Conservation (phyloP, 2,888 invertebrate species). For the Ophioninae sp. region DNA sequence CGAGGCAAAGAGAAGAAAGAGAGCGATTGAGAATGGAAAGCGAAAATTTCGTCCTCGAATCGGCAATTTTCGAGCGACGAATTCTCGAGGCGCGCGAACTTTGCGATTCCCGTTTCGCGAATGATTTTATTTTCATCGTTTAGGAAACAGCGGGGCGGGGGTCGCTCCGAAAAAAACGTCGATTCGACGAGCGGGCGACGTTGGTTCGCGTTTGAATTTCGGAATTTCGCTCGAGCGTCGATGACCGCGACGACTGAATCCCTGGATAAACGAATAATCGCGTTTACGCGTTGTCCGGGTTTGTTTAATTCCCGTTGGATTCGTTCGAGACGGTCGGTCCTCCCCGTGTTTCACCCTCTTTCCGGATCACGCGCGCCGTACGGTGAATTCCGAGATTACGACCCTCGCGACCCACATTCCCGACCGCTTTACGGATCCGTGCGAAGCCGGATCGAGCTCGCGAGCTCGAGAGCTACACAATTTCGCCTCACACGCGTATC, state of each 20-base stretch:
- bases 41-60: not conserved
- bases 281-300: slow-evolving; percentile 20
- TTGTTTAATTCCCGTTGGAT: not conserved
- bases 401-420: slow-evolving; percentile 47
- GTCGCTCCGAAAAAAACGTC: no score
- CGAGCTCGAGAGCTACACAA: slow-evolving; percentile 9
- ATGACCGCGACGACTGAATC: no score
- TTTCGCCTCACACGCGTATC: not conserved
- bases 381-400: slow-evolving; percentile 33
- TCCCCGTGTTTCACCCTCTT: slow-evolving; percentile 9
- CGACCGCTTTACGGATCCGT: slow-evolving; percentile 21
- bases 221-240: no score
- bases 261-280: slow-evolving; percentile 15
- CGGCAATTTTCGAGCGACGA: no score
- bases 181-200: no score
- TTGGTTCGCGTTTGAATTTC: no score
- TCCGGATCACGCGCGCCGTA: slow-evolving; percentile 11
- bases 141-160: no score
- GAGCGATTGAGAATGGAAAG: not conserved
- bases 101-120: no score
- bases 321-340: not conserved
- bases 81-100: no score
- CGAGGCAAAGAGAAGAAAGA: not conserved
- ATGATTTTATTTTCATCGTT: no score
- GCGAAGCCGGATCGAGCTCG: slow-evolving; percentile 7